Conservation (phyloP, 2,888 invertebrate genomes). For the Shargacucullia verbasci region DNA sequence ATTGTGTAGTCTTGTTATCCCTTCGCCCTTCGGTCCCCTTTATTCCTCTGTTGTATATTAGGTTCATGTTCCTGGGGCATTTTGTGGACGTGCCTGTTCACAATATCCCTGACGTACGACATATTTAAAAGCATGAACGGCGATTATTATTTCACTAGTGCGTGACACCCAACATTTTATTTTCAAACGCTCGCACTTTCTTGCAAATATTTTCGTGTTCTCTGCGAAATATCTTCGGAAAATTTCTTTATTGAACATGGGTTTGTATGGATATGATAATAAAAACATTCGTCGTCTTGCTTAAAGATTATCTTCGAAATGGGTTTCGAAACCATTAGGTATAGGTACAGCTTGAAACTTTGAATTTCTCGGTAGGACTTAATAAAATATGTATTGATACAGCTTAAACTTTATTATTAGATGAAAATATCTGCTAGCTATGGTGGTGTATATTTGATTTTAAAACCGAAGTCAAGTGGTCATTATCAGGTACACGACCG, state of each 20-base stretch:
- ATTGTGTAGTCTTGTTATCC: conserved; percentile 37
- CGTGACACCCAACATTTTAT: no score
- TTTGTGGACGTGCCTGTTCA: conserved; percentile 18
- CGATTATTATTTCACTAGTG: conserved; percentile 22
- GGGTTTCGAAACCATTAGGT: no score
- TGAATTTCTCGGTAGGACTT: no score
- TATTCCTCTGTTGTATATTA: conserved; percentile 27
- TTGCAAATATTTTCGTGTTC: conserved; percentile 7
- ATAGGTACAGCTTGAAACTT: no score
- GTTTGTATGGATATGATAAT: no score
- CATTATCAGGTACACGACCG: not conserved
- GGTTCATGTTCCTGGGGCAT: conserved; percentile 16
- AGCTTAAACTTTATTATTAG: no score
- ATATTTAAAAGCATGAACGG: conserved; percentile 14
- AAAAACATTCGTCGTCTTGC: no score
- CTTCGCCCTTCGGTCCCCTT: conserved; percentile 3
- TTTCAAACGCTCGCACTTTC: no score
- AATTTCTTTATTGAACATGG: no score
- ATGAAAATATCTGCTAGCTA: not conserved
- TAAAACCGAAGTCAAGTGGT: not conserved
- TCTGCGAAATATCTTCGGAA: not conserved
- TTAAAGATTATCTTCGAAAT: no score
- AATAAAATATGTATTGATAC: no score
- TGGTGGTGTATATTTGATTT: no score
- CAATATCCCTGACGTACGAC: conserved; percentile 7